Conservation (phyloP, 2,888 invertebrate genomes). For the Callosobruchus maculatus region DNA sequence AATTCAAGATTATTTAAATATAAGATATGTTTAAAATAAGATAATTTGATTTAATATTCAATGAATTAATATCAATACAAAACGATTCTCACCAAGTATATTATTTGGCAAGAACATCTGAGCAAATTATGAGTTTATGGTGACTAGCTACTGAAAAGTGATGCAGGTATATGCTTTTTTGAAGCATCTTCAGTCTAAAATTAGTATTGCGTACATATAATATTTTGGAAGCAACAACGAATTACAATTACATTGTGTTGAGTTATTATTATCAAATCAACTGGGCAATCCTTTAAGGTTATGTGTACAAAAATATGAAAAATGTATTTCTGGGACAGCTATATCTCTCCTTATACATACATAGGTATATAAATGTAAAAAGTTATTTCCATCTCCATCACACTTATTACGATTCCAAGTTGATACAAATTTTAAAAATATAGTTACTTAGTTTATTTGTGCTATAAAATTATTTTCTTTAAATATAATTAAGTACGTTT, state of each 20-base stretch:
- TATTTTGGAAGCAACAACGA: too few relatives aligned
- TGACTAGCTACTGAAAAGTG: not conserved
- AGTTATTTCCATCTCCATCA: not conserved
- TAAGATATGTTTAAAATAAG: not conserved
- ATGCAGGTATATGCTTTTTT: not conserved
- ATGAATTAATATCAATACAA: not conserved
- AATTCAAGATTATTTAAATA: not conserved
- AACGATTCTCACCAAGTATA: not conserved
- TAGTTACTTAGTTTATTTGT: not conserved
- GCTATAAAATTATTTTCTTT: not conserved
- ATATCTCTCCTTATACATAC: too few relatives aligned
- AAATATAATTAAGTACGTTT: not conserved
- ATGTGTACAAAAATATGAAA: too few relatives aligned
- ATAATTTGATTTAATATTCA: too few relatives aligned
- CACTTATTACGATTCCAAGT: not conserved
- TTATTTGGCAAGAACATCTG: not conserved
- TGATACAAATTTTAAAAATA: not conserved
- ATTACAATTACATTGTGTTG: too few relatives aligned
- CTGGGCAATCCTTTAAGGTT: too few relatives aligned
- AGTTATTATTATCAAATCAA: too few relatives aligned
- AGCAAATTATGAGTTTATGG: not conserved
- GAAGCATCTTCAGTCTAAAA: not conserved
- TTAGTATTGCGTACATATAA: not conserved
- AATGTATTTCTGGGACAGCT: too few relatives aligned
- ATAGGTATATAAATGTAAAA: not conserved